Base-by-base conservation (phyloP, 2,888 invertebrate genomes). In the Dyspetes luteomarginatus region DNA sequence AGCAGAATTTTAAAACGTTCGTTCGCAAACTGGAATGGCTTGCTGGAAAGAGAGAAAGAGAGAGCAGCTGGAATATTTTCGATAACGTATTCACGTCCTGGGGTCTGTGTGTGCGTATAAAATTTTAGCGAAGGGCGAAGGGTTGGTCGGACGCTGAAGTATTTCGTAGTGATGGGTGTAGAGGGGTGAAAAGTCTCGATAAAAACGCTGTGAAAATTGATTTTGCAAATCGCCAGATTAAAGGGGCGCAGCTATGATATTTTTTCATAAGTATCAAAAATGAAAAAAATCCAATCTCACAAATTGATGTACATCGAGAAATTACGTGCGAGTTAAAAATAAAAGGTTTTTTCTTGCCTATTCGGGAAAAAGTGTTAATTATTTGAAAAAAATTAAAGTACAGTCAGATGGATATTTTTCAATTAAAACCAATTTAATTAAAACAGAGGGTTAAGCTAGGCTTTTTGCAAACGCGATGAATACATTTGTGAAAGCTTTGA, bases 1-100 rank as follows among this genome's bases (percentile, higher is more conserved):
- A 15, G 17, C 36, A 50, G 77, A 78, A 77, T 77, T 71, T 58
- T 36, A 64, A 68, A 77, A 26, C 43, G 69, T 41, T 36, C 45
- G 12, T 43, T 69, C 28, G 41, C 43, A 48, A 36, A 45, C 45
- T 24, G 36, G 12, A 12, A 36, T 36, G 7, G 12, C 36, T 12
- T 36, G 48, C 4, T 48, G 48, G 17, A 48, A 48, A 48, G 17
- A 19, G 17, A 19, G 4, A 48, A 64, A 3, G 43, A 30, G 48
- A 28, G 17, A 50, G 19, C 30, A 12, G 48, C 5, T 22, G 41
- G 43, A 72, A 72, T 69, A 68, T 69, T 58, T 71, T 58, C 71
- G 56, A 78, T 72, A 78, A 78, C 55, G 69, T 64, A 69, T 69
- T 77, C 64, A 69, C 55, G 64, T 64, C 52, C 24, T 41, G 62